These are phyloP conservation scores for Rhabdornis inornatus DNA, from an alignment of 2,113 vertebrate species.

Conservation along the genomic window DNA sequence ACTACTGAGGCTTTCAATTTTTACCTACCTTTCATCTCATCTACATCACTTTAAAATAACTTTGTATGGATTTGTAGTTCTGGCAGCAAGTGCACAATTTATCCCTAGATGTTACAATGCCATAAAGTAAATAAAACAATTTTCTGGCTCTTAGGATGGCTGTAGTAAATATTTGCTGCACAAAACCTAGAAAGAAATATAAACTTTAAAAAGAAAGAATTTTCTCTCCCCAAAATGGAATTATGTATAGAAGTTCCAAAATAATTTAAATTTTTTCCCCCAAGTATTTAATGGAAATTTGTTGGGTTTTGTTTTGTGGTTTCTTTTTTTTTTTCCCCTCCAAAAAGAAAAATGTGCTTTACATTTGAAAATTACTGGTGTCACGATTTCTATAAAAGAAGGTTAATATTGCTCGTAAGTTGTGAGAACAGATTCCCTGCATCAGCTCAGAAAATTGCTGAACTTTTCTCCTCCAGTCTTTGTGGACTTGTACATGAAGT, in stretches of 20 bases:
- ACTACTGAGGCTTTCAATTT: neutral
- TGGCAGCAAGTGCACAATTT: neutral
- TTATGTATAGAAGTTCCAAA: neutral
- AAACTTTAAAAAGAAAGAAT: neutral
- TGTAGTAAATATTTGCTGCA: neutral
- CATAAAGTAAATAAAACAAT: neutral
- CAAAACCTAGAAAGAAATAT: neutral
- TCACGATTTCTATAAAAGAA: neutral
- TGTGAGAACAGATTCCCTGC: neutral
- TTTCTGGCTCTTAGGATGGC: neutral
- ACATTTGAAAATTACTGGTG: neutral
- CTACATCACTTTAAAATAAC: neutral
- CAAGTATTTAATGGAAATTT: neutral
- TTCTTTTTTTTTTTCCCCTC: neutral
- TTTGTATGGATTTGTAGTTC: neutral
- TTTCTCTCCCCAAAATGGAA: neutral
- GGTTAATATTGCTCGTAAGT: neutral
- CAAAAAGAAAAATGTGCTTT: neutral
- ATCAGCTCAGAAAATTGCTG: neutral
- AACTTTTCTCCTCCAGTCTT: neutral
- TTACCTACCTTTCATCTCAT: neutral
- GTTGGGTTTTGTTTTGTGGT: neutral
- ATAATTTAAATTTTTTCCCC: rapidly evolving
- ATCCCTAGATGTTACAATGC: neutral
- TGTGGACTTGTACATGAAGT: neutral